Conservation (phyloP, 2,113 vertebrate species). For the Polypterus bichir region DNA sequence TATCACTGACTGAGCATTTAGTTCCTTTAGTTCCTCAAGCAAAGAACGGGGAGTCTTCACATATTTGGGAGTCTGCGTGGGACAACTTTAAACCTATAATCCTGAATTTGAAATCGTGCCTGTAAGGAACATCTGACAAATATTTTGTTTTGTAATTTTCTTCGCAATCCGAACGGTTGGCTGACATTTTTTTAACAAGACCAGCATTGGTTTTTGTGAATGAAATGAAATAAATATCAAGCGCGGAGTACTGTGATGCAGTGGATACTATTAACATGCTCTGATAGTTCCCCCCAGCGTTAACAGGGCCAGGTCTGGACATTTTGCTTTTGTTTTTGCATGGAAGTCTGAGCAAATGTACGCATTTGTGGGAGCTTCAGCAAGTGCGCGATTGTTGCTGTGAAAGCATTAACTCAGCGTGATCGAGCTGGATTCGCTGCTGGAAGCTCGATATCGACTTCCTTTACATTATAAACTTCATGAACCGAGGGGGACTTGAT, state of each 20-base stretch:
- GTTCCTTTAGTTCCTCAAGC: conserved; percentile 8
- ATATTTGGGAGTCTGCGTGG: too few relatives aligned
- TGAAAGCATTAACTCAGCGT: conserved; percentile 19
- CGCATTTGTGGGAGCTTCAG: too few relatives aligned
- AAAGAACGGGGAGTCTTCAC: conserved; percentile 3
- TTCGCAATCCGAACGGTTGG: too few relatives aligned
- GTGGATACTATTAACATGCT: conserved; percentile 10
- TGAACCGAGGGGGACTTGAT: conserved; percentile 10
- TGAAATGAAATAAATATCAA: not conserved
- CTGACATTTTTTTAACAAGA: too few relatives aligned
- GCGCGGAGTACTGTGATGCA: not conserved
- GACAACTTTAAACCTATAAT: too few relatives aligned
- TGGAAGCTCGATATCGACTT: conserved; percentile 10
- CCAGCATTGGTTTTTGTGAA: too few relatives aligned
- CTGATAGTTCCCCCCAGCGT: not conserved
- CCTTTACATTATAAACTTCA: conserved; percentile 15
- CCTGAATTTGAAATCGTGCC: too few relatives aligned
- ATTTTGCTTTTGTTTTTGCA: conserved; percentile 7
- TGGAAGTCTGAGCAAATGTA: too few relatives aligned
- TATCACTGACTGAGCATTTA: conserved; percentile 25
- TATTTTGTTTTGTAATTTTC: too few relatives aligned
- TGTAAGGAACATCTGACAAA: too few relatives aligned
- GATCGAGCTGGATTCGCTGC: conserved; percentile 18
- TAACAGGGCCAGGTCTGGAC: conserved; percentile 11
- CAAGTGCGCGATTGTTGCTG: conserved; percentile 9